Evolutionary conservation across 2,797 vertebrate genomes (phyloP).

Genomic region (Enteromius paludinosus): DNA sequence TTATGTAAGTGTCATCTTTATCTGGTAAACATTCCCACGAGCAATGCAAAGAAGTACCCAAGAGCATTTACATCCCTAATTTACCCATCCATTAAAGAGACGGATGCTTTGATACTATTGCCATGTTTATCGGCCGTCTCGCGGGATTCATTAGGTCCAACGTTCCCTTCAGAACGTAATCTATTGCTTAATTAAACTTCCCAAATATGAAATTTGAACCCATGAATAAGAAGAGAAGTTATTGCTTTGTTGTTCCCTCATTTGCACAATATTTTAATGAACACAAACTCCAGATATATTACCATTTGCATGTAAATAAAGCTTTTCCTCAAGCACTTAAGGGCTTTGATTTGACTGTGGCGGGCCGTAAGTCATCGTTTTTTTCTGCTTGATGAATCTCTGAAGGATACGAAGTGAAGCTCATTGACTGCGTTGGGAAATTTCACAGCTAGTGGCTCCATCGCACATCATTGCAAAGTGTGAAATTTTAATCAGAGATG

Average conservation of each 20-base stretch:
- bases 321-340: constrained; percentile 82
- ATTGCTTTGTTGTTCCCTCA: constrained; percentile 84
- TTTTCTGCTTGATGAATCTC: constrained; percentile 79
- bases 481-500: constrained; percentile 99
- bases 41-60: constrained; percentile 81
- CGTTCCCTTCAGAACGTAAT: constrained; percentile 97
- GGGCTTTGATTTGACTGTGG: constrained; percentile 84
- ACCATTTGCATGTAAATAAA: constrained; percentile 85
- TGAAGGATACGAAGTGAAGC: constrained; percentile 85
- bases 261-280: constrained; percentile 88
- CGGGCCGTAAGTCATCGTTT: constrained; percentile 79
- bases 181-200: constrained; percentile 99
- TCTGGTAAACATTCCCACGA: constrained; percentile 82
- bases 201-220: constrained; percentile 95
- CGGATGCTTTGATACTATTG: constrained; percentile 97
- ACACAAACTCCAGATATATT: constrained; percentile 80
- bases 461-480: constrained; percentile 94
- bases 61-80: constrained; percentile 92
- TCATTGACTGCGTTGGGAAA: constrained; percentile 83
- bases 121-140: constrained; percentile 93
- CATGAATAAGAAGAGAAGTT: constrained; percentile 89
- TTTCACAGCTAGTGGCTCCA: constrained; percentile 92
- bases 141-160: constrained; percentile 95
- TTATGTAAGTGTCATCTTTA: constrained; percentile 80
- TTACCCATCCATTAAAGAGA: constrained; percentile 97